Evolutionary conservation across 1,140 invertebrate genomes (phyloP), one percentile per base, ranked within the genome.

Genomic region (Araneus ventricosus): DNA sequence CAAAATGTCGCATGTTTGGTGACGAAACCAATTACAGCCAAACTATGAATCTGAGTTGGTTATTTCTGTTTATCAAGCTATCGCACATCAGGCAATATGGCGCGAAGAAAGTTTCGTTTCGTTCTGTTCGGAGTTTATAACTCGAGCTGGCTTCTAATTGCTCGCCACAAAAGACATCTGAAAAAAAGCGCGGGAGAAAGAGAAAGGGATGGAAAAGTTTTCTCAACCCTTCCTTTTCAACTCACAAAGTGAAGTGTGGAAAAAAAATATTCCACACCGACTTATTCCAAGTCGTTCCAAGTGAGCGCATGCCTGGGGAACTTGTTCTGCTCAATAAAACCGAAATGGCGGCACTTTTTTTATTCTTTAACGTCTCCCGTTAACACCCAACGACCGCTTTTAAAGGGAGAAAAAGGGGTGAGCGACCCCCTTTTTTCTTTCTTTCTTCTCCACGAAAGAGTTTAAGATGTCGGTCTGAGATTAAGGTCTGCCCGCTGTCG

Each of bases 321-420:
- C n/a, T 67, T 8, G 63, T 67, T 67, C 63, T 67, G 63, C 63
- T 67, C 63, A 67, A 67, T 67, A 67, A 67, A 67, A 67, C 63
- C 24, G 63, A 27, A 67, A 67, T n/a, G 5, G 63, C 63, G 63
- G 24, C 63, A 59, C 63, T 27, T 67, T 67, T 67, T 67, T 57
- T 57, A 10, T 57, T 57, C 17, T 57, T 2, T 10, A 8, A 8
- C 52, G 52, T n/a, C 52, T 17, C 52, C 52, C 63, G 63, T 67
- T 67, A 67, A 67, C 63, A 67, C 63, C 8, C n/a, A 24, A 4
- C 10, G 27, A 67, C n/a, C 24, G 27, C 63, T 67, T 27, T 8
- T 67, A 6, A 6, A 27, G n/a, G 27, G 27, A n/a, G 52, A 2
- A 10, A n/a, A 10, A 27, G 63, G 57, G 5, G 24, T 17, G 57